phyloP scores from a whole-genome alignment of 2,113 vertebrate species.

The Indri indri region DNA sequence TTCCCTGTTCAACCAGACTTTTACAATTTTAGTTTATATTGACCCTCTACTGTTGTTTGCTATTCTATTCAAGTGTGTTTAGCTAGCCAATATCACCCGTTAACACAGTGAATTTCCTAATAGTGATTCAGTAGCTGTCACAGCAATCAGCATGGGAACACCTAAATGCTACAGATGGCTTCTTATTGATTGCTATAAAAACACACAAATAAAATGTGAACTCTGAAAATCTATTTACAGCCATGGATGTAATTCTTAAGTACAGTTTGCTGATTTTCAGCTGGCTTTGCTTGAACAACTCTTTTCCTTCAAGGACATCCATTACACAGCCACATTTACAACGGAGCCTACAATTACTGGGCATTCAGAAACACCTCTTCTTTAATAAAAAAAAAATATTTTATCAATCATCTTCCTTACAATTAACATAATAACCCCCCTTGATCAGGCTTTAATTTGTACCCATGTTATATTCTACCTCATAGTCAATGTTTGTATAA shows the following conservation, averaged over 20 bases:
- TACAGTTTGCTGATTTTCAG: constrained; percentile 56
- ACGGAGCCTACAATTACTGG: not conserved
- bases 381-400: not conserved
- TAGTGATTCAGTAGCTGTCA: constrained; percentile 77
- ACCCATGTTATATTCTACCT: not conserved
- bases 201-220: constrained; percentile 73
- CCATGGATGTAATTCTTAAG: constrained; percentile 44
- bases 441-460: not conserved
- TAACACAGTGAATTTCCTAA: constrained; percentile 77
- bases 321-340: not conserved
- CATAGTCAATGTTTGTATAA: not conserved
- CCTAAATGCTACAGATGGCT: constrained; percentile 62
- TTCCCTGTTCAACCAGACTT: not conserved
- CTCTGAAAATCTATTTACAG: constrained; percentile 72
- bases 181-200: constrained; percentile 75
- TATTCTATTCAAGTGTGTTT: constrained; percentile 64
- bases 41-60: not conserved
- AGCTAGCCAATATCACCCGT: constrained; percentile 67
- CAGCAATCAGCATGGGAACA: constrained; percentile 72
- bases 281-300: not conserved
- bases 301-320: constrained; percentile 46
- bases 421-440: not conserved
- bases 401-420: not conserved
- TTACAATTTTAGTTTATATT: not conserved
- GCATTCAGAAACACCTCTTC: not conserved